Percentiles rank a stretch among this genome's conserved stretches.
Conservation (phyloP, 2,113 vertebrate species). For the Mormyrus iriodes region DNA sequence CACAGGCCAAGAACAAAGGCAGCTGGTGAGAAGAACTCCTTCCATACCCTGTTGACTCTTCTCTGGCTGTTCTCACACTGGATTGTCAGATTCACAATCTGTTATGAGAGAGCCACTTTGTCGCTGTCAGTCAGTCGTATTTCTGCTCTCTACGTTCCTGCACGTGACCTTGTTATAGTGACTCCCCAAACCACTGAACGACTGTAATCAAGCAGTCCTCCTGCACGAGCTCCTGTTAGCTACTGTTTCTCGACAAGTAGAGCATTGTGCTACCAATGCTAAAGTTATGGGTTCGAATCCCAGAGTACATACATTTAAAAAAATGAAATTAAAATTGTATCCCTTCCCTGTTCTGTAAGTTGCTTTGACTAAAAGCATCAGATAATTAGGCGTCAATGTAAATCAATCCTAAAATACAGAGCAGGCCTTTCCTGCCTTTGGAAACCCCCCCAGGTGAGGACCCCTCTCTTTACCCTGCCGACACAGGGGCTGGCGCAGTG, state of each 20-base stretch:
- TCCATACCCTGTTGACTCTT: no score
- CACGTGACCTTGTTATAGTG: neutral
- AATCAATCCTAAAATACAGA: neutral
- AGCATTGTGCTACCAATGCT: neutral
- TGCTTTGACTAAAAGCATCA: neutral
- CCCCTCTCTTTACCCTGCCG: slow-evolving; percentile 23
- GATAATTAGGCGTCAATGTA: neutral
- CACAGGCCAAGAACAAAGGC: slow-evolving; percentile 58
- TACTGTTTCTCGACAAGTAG: neutral
- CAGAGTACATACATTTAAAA: neutral
- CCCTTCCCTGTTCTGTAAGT: neutral
- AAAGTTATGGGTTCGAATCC: neutral
- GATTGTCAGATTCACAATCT: neutral
- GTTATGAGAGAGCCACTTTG: neutral
- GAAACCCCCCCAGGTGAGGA: neutral
- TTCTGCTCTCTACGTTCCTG: neutral
- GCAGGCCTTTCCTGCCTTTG: neutral
- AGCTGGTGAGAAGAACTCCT: slow-evolving; percentile 31
- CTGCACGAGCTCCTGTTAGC: neutral
- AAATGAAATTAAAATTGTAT: no score
- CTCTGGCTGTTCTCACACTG: neutral
- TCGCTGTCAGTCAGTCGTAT: neutral
- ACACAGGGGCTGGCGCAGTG: slow-evolving; percentile 65
- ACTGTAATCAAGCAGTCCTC: neutral
- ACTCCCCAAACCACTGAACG: neutral